phyloP scores from a whole-genome alignment of 2,888 invertebrate species.

The Drosophila pseudotakahashii region DNA sequence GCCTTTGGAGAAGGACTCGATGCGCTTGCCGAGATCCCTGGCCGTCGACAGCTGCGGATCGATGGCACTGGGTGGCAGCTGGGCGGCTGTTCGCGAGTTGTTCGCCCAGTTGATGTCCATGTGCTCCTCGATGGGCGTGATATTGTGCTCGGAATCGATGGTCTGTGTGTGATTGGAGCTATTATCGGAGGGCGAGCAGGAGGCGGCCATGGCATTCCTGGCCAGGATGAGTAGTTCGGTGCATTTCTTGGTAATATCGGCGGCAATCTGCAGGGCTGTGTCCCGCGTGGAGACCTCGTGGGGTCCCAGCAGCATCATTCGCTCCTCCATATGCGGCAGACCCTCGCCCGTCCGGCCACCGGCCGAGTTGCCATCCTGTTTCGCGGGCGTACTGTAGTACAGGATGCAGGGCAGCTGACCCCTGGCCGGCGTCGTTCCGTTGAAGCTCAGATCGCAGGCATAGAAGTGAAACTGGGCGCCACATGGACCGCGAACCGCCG shows the following conservation, averaged over 20 bases:
- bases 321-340: slow-evolving; percentile 11
- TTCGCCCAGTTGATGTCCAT: slow-evolving; percentile 84
- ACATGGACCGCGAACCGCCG: slow-evolving; percentile 95
- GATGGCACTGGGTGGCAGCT: slow-evolving; percentile 28
- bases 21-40: slow-evolving; percentile 84
- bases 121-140: slow-evolving; percentile 84
- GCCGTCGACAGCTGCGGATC: slow-evolving; percentile 83
- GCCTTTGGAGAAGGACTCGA: slow-evolving; percentile 84
- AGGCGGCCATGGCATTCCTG: slow-evolving; percentile 87
- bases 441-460: slow-evolving; percentile 96
- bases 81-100: slow-evolving; percentile 82
- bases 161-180: slow-evolving; percentile 85
- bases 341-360: background rate
- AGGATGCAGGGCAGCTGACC: slow-evolving; percentile 97
- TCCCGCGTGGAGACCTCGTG: slow-evolving; percentile 83
- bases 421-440: slow-evolving; percentile 97
- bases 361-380: slow-evolving; percentile 65
- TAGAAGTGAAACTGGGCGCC: slow-evolving; percentile 95
- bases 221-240: slow-evolving; percentile 91
- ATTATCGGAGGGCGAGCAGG: slow-evolving; percentile 86
- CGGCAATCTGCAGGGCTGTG: slow-evolving; percentile 89
- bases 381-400: slow-evolving; percentile 86
- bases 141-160: slow-evolving; percentile 84
- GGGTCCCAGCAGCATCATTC: slow-evolving; percentile 36
- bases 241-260: slow-evolving; percentile 90